Conservation (phyloP, 2,797 vertebrate genomes). For the Notamacropus eugenii region DNA sequence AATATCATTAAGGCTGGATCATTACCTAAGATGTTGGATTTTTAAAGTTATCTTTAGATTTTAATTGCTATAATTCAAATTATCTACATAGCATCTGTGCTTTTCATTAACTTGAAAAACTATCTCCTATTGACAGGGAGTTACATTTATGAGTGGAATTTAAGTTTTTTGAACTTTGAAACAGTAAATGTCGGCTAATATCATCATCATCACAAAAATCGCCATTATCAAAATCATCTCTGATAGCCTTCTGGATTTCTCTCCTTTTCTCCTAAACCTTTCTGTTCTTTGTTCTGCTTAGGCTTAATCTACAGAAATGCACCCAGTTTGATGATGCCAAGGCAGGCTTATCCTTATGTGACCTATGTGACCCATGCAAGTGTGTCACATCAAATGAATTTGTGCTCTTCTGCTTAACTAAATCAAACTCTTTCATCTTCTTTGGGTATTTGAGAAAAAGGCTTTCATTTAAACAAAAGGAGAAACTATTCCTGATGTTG, state of each 20-base stretch:
- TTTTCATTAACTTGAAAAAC: neutral
- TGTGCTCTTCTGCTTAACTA: conserved; percentile 23
- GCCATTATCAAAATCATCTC: neutral
- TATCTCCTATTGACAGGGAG: neutral
- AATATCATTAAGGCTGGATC: neutral
- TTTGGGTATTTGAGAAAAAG: conserved; percentile 28
- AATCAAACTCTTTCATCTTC: neutral
- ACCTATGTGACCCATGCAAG: neutral
- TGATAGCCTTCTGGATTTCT: neutral
- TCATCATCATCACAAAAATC: neutral
- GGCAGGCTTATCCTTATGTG: neutral
- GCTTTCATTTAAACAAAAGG: conserved; percentile 28
- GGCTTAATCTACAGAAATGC: conserved; percentile 5
- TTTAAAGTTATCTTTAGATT: neutral
- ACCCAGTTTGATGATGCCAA: conserved; percentile 28
- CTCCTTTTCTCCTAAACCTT: neutral
- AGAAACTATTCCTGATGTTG: neutral
- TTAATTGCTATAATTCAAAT: neutral
- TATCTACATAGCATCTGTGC: neutral
- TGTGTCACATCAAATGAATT: neutral
- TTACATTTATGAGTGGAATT: neutral
- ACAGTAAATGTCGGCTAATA: neutral
- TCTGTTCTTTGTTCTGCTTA: conserved; percentile 8
- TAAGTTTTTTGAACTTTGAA: neutral
- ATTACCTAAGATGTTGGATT: neutral